Evolutionary conservation across 2,113 vertebrate species (phyloP).

Genomic region (Gallinago undulata): DNA sequence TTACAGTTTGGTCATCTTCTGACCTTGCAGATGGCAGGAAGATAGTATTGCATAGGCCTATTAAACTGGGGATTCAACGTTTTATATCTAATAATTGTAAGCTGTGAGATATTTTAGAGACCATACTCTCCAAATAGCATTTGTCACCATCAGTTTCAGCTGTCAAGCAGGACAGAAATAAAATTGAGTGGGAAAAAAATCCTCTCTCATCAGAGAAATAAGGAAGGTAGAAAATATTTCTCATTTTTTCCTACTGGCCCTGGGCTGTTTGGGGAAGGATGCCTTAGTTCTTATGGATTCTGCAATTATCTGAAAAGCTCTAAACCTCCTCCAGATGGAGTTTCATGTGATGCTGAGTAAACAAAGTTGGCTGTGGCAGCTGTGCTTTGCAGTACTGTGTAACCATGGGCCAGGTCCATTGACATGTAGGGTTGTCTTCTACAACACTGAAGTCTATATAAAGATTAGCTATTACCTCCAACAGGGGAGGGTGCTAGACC

Average conservation of each 20-base stretch:
- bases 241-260: neutral
- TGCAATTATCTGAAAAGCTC: neutral
- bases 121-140: neutral
- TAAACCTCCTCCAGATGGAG: neutral
- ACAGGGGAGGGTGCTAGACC: neutral
- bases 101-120: neutral
- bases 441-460: neutral
- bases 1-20: neutral
- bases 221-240: neutral
- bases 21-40: neutral
- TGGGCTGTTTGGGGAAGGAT: neutral
- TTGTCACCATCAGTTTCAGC: neutral
- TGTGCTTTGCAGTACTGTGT: neutral
- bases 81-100: neutral
- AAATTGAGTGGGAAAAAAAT: conserved; percentile 4
- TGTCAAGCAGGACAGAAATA: neutral
- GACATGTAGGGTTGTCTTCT: neutral
- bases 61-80: neutral
- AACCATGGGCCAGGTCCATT: neutral
- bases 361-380: neutral
- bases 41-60: neutral
- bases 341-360: neutral
- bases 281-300: neutral
- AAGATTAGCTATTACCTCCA: neutral
- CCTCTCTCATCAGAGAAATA: neutral